A percentile compares a stretch with the other conserved stretches of the same genome.
Conservation (phyloP, 2,888 invertebrate species). For the Eustalomyia histrio region DNA sequence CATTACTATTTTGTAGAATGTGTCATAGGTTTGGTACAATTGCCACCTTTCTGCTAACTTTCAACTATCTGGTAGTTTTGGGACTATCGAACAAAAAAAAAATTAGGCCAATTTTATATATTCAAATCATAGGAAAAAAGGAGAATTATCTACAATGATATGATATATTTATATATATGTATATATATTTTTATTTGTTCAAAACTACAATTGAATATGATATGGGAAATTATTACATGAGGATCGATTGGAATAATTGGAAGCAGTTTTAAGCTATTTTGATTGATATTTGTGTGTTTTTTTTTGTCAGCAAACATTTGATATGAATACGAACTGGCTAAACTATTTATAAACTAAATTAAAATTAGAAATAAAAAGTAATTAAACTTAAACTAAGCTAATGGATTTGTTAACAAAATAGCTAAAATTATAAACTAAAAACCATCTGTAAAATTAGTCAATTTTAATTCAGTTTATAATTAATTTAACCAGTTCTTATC, state of each 20-base stretch:
- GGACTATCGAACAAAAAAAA: not conserved
- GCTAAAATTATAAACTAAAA: no score
- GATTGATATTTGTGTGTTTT: no score
- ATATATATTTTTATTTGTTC: not conserved
- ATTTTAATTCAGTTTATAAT: not conserved
- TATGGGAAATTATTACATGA: not conserved
- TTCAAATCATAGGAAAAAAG: not conserved
- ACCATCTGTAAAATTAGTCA: no score
- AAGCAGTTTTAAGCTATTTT: not conserved
- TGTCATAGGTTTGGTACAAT: constrained; percentile 40
- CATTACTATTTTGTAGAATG: constrained; percentile 13
- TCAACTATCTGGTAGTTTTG: constrained; percentile 31
- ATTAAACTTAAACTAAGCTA: not conserved
- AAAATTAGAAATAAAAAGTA: not conserved
- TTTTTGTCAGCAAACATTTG: not conserved
- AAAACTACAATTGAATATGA: not conserved
- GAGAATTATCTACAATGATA: not conserved
- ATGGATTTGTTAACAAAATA: no score
- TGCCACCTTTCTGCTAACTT: constrained; percentile 44
- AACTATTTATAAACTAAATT: not conserved
- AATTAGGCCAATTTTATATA: not conserved
- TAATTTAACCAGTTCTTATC: not conserved
- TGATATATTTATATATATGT: not conserved
- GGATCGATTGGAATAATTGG: not conserved
- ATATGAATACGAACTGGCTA: not conserved